A percentile compares a stretch with the other conserved stretches of the same genome.
Evolutionary conservation across 2,888 invertebrate genomes (phyloP).

Genomic region (Coremacera marginata): DNA sequence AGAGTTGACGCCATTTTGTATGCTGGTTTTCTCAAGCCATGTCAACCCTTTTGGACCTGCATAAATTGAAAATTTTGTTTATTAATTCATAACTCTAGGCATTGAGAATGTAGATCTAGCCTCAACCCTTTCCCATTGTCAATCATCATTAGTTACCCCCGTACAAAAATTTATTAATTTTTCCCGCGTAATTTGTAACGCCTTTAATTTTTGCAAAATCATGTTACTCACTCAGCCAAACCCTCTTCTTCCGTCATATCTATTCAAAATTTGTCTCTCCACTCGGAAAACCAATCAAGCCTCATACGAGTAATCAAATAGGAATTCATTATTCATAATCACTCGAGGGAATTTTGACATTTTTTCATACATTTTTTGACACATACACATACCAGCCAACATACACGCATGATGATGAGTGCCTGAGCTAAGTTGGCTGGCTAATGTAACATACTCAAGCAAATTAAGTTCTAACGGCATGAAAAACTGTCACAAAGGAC

Average conservation of each 20-base stretch:
- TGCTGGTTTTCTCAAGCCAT: background rate
- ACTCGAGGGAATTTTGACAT: slow-evolving; percentile 19
- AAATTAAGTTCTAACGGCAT: slow-evolving; percentile 33
- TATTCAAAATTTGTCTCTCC: background rate
- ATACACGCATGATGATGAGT: background rate
- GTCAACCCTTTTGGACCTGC: background rate
- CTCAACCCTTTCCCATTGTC: slow-evolving; percentile 23
- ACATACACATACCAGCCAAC: slow-evolving; percentile 30
- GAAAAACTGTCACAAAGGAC: slow-evolving; percentile 28
- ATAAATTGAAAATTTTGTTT: background rate
- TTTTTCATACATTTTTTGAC: background rate
- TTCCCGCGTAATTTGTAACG: background rate
- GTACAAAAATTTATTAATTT: background rate
- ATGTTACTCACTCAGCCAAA: background rate
- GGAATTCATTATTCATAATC: slow-evolving; percentile 43
- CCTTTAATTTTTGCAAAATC: slow-evolving; percentile 5
- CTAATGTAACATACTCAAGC: slow-evolving; percentile 23
- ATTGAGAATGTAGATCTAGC: background rate
- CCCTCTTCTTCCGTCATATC: background rate
- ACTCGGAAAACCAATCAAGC: slow-evolving; percentile 13
- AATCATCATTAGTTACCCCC: slow-evolving; percentile 27
- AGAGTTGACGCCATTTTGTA: background rate
- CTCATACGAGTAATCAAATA: slow-evolving; percentile 35
- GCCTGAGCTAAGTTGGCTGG: no score
- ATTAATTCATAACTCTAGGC: background rate